Percentiles rank a stretch among this genome's conserved stretches.
These are phyloP conservation scores for Corythornis cristatus DNA, from an alignment of 2,113 vertebrate genomes.

Conservation along the genomic window DNA sequence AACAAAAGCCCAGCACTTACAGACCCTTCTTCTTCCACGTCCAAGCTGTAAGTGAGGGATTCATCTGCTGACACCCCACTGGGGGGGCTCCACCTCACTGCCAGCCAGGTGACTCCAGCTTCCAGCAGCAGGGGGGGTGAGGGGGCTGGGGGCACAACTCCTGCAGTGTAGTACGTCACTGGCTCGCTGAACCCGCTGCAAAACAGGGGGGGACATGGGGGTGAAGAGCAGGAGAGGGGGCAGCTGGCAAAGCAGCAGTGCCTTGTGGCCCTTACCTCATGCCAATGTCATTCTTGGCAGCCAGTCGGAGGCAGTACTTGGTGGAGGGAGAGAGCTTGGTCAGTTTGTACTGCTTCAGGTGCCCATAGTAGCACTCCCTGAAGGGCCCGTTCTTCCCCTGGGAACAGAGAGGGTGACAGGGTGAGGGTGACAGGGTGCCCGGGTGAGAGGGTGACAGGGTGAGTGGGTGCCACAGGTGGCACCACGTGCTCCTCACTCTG, in stretches of 20 bases:
- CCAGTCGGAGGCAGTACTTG: slow-evolving; percentile 80
- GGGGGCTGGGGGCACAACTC: slow-evolving; percentile 71
- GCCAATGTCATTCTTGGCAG: slow-evolving; percentile 83
- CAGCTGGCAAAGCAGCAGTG: background rate
- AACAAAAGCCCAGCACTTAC: slow-evolving; percentile 63
- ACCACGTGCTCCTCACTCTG: too few species aligned
- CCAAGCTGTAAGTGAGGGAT: slow-evolving; percentile 76
- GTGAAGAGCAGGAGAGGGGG: background rate
- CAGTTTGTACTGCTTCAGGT: slow-evolving; percentile 82
- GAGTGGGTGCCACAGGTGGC: too few species aligned
- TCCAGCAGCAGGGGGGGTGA: slow-evolving; percentile 57
- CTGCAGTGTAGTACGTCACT: slow-evolving; percentile 73
- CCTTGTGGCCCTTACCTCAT: slow-evolving; percentile 68
- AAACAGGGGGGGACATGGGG: background rate
- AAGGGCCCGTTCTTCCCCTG: slow-evolving; percentile 79
- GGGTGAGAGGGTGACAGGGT: too few species aligned
- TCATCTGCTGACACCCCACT: slow-evolving; percentile 58
- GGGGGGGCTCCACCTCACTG: slow-evolving; percentile 75
- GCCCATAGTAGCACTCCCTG: slow-evolving; percentile 81
- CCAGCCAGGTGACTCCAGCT: slow-evolving; percentile 75
- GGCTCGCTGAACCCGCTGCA: slow-evolving; percentile 79
- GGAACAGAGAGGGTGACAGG: too few species aligned
- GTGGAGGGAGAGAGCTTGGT: slow-evolving; percentile 78
- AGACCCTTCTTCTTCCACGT: slow-evolving; percentile 82
- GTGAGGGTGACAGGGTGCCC: too few species aligned